Evolutionary conservation across 2,888 invertebrate species (phyloP).

Genomic region (Pomacea canaliculata): DNA sequence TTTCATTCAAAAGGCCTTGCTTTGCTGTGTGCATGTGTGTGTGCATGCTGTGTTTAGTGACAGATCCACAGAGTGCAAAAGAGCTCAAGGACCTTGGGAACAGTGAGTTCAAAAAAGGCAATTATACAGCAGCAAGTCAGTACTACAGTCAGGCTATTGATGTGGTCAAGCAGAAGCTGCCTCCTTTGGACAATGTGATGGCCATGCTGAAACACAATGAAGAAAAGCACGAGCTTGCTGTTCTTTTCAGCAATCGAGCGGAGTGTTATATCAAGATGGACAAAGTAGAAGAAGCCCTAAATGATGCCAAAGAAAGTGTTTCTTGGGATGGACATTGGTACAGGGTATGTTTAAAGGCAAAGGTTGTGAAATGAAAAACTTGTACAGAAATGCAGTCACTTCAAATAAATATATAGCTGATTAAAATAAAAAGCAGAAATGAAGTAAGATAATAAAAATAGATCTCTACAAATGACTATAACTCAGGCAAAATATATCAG

Average conservation of each 20-base stretch:
- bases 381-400: too few species aligned
- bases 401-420: too few species aligned
- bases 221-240: constrained; percentile 43
- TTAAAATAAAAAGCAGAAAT: too few species aligned
- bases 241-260: constrained; percentile 51
- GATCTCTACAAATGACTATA: too few species aligned
- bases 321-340: constrained; percentile 51
- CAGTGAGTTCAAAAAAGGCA: constrained; percentile 33
- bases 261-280: constrained; percentile 44
- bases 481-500: too few species aligned
- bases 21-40: constrained; percentile 1
- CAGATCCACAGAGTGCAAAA: neutral
- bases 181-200: neutral
- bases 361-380: too few species aligned
- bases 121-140: constrained; percentile 36
- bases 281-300: constrained; percentile 32
- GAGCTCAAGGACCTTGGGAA: constrained; percentile 44
- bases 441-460: too few species aligned
- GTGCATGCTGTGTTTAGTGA: constrained; percentile 16
- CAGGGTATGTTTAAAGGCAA: constrained; percentile 38
- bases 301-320: constrained; percentile 50
- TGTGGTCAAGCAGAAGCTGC: constrained; percentile 20
- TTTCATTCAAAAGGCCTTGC: constrained; percentile 7
- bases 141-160: constrained; percentile 42
- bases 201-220: constrained; percentile 11